Percentiles rank a stretch among this genome's conserved stretches.
Evolutionary conservation across 1,140 invertebrate genomes (phyloP).

Genomic region (Drosophila asahinai): DNA sequence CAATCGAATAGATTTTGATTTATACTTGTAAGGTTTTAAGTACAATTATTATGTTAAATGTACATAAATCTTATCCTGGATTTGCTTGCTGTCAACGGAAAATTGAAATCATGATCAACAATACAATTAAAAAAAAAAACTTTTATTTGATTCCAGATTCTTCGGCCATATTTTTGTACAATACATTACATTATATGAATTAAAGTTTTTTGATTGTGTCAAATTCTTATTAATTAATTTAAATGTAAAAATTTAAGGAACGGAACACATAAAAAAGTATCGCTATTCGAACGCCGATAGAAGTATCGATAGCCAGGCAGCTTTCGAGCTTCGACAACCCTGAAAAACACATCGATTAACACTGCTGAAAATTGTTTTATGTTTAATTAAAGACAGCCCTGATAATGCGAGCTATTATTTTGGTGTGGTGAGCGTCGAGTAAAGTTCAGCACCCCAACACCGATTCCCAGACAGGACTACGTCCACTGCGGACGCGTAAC

Average conservation of each 20-base stretch:
- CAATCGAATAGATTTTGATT: slow-evolving; percentile 96
- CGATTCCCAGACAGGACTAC: slow-evolving; percentile 1
- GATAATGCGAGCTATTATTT: slow-evolving; percentile 11
- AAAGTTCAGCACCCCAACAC: neutral
- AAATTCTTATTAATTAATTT: neutral
- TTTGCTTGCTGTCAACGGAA: neutral
- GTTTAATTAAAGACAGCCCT: slow-evolving; percentile 38
- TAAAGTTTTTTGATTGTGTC: neutral
- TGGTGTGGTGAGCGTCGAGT: slow-evolving; percentile 27
- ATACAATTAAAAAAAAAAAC: neutral
- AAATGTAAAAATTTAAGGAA: neutral
- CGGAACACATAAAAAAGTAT: slow-evolving; percentile 1
- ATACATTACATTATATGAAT: no score
- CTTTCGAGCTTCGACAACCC: slow-evolving; percentile 22
- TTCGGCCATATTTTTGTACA: neutral
- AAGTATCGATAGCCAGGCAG: slow-evolving; percentile 9
- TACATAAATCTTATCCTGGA: neutral
- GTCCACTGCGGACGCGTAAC: neutral
- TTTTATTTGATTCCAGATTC: neutral
- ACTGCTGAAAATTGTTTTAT: slow-evolving; percentile 45
- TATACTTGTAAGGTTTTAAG: slow-evolving; percentile 88
- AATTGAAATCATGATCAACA: neutral
- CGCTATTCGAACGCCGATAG: neutral
- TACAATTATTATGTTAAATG: neutral
- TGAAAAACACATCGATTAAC: slow-evolving; percentile 22